Evolutionary conservation across 2,113 vertebrate species (phyloP).

Genomic region (Strigops habroptila): DNA sequence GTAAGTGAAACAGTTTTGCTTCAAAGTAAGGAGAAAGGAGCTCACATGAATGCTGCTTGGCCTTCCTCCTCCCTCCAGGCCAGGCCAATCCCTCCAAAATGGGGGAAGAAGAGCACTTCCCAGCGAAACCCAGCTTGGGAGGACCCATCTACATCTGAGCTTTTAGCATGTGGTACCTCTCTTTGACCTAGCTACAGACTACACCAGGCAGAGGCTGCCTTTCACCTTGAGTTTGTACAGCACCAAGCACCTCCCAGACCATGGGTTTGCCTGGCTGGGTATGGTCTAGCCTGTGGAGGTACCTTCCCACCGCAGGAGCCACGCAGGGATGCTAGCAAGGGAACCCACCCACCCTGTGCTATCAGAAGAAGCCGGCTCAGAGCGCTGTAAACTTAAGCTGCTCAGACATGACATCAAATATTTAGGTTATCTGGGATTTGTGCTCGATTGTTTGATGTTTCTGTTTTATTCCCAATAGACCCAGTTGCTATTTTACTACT

Average conservation of each 20-base stretch:
- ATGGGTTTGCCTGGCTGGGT: not conserved
- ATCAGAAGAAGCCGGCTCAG: not conserved
- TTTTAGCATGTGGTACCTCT: not conserved
- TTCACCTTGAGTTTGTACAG: not conserved
- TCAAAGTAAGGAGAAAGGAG: not conserved
- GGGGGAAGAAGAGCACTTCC: not conserved
- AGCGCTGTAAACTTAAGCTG: conserved; percentile 26
- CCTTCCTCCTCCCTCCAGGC: not conserved
- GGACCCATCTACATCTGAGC: not conserved
- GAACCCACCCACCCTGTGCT: not conserved
- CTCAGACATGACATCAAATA: conserved; percentile 58
- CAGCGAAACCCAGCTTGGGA: not conserved
- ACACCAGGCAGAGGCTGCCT: not conserved
- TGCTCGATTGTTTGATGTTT: conserved; percentile 49
- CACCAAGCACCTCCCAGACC: not conserved
- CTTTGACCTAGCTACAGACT: not conserved
- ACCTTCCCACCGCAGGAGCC: not conserved
- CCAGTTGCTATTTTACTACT: conserved; percentile 8
- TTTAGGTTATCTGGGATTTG: conserved; percentile 62
- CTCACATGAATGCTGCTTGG: not conserved
- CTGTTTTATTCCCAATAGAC: conserved; percentile 9
- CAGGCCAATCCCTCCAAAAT: not conserved
- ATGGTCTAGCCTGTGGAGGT: not conserved
- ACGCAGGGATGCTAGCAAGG: not conserved
- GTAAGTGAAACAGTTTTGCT: conserved; percentile 30